Evolutionary conservation across 2,888 invertebrate genomes (phyloP), one percentile per base, ranked within the genome.

Genomic region (Chloroclysta siterata): DNA sequence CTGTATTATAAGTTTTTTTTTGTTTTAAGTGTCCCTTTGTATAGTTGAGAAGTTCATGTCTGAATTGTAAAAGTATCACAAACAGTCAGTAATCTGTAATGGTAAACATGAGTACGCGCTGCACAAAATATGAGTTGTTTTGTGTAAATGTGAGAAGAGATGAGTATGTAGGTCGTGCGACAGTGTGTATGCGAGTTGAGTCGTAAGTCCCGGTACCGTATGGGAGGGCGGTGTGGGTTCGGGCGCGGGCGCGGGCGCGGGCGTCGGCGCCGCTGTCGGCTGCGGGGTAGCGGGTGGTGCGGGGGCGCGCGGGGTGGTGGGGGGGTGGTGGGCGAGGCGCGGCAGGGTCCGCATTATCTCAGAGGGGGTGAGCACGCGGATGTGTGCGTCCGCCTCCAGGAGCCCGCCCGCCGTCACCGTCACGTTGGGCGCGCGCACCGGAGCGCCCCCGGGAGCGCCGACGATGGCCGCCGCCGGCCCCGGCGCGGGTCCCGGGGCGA

Each of bases 271-370:
- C 42, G 63, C 33, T 3, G 33, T 33, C 33, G 36, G 36, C 36
- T 39, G 36, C 60, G 72, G 68, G 69, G 72, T 71, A 62, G 69
- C 59, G 77, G 75, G 72, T 73, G 78, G 76, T 75, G 80, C 71
- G 75, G 72, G 75, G 71, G 76, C 75, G 76, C 73, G 75, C 69
- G 94, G 94, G 70, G 65, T 70, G 70, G 65, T 69, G 63, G 68
- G 69, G 75, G 75, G 95, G 94, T 94, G 95, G 95, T 94, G 95
- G 95, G 95, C 95, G 91, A 97, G 95, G 90, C 96, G 96, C 89
- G 97, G 97, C 94, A 97, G 95, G 87, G 97, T 97, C 95, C 96
- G 96, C 97, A 97, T 97, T 91, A 97, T 97, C 95, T 97, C 97
- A 80, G 96, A 96, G 83, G 97, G 97, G 83, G 97, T 97, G 89